Evolutionary conservation across 2,888 invertebrate genomes (phyloP).

Genomic region (Uloborus plumipes): DNA sequence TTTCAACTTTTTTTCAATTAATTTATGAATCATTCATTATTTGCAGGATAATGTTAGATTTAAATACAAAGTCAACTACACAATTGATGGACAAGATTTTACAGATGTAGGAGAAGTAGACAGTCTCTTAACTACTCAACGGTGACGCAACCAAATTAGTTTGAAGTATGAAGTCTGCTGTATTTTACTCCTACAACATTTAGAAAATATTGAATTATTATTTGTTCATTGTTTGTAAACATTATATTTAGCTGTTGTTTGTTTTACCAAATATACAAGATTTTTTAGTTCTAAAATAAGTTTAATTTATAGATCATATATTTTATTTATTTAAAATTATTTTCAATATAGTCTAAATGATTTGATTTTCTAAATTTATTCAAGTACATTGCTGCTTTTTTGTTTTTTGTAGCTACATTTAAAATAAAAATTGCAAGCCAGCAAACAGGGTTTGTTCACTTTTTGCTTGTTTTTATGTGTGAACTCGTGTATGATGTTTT

Average conservation of each 20-base stretch:
- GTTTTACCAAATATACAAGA: no score
- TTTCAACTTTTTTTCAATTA: no score
- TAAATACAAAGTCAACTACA: conserved; percentile 62
- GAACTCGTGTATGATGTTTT: no score
- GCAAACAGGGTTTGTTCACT: background rate
- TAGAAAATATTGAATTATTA: no score
- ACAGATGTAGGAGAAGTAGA: conserved; percentile 65
- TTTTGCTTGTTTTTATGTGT: background rate
- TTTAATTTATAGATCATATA: background rate
- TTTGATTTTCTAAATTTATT: no score
- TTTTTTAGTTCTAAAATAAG: background rate
- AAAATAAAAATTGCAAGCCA: background rate
- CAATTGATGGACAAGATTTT: conserved; percentile 52
- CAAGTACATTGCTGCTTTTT: background rate
- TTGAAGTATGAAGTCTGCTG: background rate
- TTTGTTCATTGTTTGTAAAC: no score
- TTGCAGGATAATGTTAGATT: conserved; percentile 58
- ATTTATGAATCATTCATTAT: background rate
- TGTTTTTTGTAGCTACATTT: background rate
- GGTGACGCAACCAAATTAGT: conserved; percentile 36
- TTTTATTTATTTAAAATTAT: no score
- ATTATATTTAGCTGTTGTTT: no score
- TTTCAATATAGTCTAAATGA: no score
- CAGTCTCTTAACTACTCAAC: conserved; percentile 49
- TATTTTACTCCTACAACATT: background rate